Percentiles rank a stretch among this genome's conserved stretches.
phyloP scores from a whole-genome alignment of 1,140 invertebrate species.

The Zaprionus vittiger region DNA sequence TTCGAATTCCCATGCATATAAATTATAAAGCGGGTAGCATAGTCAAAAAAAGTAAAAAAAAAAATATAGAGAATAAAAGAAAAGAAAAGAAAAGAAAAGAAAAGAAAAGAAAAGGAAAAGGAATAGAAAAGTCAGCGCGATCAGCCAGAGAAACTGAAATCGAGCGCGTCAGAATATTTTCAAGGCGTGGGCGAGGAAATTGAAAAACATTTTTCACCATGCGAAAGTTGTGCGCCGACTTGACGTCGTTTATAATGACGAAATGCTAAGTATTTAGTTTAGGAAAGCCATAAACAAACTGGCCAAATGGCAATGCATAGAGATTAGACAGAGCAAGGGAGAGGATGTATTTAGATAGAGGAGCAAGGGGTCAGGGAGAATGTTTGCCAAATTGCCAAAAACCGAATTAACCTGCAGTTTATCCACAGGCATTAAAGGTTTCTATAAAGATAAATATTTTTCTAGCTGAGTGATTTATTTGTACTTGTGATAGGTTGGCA shows the following conservation, averaged over 20 bases:
- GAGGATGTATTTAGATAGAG: background rate
- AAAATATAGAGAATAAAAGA: constrained; percentile 4
- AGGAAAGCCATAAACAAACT: constrained; percentile 70
- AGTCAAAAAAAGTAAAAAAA: constrained; percentile 23
- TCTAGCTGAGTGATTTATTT: background rate
- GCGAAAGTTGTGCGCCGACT: constrained; percentile 65
- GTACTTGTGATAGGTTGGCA: background rate
- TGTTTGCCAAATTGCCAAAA: constrained; percentile 41
- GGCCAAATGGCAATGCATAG: constrained; percentile 35
- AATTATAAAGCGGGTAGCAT: constrained; percentile 71
- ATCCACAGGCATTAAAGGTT: background rate
- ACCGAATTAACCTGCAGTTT: constrained; percentile 13
- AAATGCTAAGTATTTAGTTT: constrained; percentile 67
- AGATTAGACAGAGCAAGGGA: background rate
- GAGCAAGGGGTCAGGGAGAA: background rate
- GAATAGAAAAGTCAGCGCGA: constrained; percentile 12
- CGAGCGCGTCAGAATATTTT: constrained; percentile 67
- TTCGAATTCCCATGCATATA: constrained; percentile 50
- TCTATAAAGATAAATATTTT: background rate
- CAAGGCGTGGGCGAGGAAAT: constrained; percentile 55
- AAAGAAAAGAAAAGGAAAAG: constrained; percentile 3
- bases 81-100: constrained; percentile 5
- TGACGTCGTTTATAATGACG: constrained; percentile 80
- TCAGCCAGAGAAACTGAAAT: constrained; percentile 47
- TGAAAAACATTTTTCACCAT: constrained; percentile 76